These are phyloP conservation scores for Bovichtus variegatus DNA, from an alignment of 2,797 vertebrate species.

Conservation along the genomic window DNA sequence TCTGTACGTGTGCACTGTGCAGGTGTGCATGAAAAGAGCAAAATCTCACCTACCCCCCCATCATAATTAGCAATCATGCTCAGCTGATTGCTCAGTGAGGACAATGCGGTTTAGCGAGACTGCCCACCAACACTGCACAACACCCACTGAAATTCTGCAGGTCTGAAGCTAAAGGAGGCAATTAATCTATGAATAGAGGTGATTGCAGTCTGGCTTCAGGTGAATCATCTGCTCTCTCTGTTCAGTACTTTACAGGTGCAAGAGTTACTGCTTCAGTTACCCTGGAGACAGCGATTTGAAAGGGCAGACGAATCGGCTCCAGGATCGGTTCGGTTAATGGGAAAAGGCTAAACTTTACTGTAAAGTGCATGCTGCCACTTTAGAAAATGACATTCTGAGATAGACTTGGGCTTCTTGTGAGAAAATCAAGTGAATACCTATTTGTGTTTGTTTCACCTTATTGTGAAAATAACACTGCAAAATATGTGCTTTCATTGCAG, in stretches of 20 bases:
- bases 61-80: conserved; percentile 39
- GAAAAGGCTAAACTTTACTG: conserved; percentile 42
- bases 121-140: conserved; percentile 10
- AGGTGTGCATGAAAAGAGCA: conserved; percentile 27
- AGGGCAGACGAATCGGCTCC: conserved; percentile 57
- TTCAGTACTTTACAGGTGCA: conserved; percentile 64
- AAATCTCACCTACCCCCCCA: neutral
- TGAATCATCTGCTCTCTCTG: conserved; percentile 62
- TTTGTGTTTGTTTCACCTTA: conserved; percentile 26
- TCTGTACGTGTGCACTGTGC: conserved; percentile 2
- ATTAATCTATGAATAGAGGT: conserved; percentile 71
- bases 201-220: conserved; percentile 67
- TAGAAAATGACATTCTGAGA: conserved; percentile 29
- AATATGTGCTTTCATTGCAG: neutral
- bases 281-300: conserved; percentile 77
- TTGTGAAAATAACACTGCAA: neutral
- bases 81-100: conserved; percentile 49
- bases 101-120: conserved; percentile 10
- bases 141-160: conserved; percentile 39
- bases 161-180: conserved; percentile 43
- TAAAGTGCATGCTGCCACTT: conserved; percentile 35
- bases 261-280: conserved; percentile 68
- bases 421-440: neutral
- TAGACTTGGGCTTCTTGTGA: neutral
- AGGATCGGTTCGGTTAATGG: conserved; percentile 57